Base-by-base conservation (phyloP, 2,888 invertebrate species). In the Drosophila mayaguana region DNA sequence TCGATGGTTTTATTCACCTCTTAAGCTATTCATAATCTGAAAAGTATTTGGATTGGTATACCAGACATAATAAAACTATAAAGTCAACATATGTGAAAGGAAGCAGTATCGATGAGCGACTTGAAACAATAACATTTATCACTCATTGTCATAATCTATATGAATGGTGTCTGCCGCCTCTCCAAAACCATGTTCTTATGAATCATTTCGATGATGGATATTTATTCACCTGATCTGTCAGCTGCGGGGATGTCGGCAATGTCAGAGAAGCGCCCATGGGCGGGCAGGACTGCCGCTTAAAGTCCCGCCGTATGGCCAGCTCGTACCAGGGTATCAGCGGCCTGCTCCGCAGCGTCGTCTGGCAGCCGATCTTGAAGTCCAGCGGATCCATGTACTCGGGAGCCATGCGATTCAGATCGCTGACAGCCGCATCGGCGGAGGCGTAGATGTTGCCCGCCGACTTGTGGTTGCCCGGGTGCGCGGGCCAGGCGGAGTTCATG, bases 241-340 rank as follows among this genome's bases (percentile, higher is more conserved):
- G 55, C 71, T 69, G 77, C 45, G 78, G 77, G 63, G 83, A 70
- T 46, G 74, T 28, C 69, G 89, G 87, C 78, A 83, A n/a, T 2
- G 89, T 73, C 34, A 83, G 25, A 0, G 77, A 46, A 11, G 59
- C 71, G 54, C 88, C 89, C 78, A 97, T 94, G 75, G 96, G 95
- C 53, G 97, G 97, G 92, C 97, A 97, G 88, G 97, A 97, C 88
- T 96, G 95, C 80, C 97, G 96, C 76, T 97, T 95, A 55, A 94
- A 93, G 79, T 93, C 93, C 79, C 96, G 95, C 83, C 95, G 95
- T 56, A 96, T 96, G 45, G 97, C 97, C 83, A 97, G 93, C 93
- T 97, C 97, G 96, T 97, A 97, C 97, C 97, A 97, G 0, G 97
- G 97, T 73, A 97, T 95, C 65, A 95, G 94, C 36, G 96, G 96